Conservation (phyloP, 2,113 vertebrate species). For the Polypterus bichir region DNA sequence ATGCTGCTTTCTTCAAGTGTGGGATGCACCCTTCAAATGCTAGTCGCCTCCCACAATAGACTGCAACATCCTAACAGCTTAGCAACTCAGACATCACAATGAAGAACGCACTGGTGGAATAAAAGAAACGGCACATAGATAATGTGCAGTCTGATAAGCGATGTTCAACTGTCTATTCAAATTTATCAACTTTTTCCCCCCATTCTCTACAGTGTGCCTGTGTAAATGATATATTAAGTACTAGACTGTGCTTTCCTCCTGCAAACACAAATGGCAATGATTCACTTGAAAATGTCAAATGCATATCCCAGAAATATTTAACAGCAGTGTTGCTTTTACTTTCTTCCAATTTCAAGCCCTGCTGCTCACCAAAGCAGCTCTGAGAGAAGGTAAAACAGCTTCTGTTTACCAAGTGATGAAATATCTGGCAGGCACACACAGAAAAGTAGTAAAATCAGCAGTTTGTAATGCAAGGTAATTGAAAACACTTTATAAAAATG, state of each 20-base stretch:
- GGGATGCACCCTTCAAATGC: not conserved
- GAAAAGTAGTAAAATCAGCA: constrained; percentile 2
- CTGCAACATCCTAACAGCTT: not conserved
- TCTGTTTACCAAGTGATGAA: constrained; percentile 19
- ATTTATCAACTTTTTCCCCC: constrained; percentile 33
- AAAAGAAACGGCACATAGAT: not conserved
- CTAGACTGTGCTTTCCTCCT: constrained; percentile 19
- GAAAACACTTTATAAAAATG: not conserved
- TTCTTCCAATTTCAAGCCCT: constrained; percentile 24
- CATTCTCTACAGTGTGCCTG: constrained; percentile 23
- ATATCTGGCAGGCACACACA: constrained; percentile 12
- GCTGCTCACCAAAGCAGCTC: constrained; percentile 27
- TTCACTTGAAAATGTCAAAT: constrained; percentile 46
- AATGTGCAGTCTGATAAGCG: constrained; percentile 28
- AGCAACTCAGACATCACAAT: not conserved
- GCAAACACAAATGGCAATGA: constrained; percentile 44
- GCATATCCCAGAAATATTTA: constrained; percentile 34
- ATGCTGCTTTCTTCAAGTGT: no score
- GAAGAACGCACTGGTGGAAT: not conserved
- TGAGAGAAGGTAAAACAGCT: constrained; percentile 15
- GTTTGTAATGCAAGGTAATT: no score
- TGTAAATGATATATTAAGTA: constrained; percentile 40
- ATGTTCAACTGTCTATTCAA: constrained; percentile 36
- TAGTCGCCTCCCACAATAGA: no score
- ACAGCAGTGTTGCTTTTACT: constrained; percentile 20